Evolutionary conservation across 2,113 vertebrate species (phyloP), one percentile per base, ranked within the genome.

Genomic region (Bos indicus): DNA sequence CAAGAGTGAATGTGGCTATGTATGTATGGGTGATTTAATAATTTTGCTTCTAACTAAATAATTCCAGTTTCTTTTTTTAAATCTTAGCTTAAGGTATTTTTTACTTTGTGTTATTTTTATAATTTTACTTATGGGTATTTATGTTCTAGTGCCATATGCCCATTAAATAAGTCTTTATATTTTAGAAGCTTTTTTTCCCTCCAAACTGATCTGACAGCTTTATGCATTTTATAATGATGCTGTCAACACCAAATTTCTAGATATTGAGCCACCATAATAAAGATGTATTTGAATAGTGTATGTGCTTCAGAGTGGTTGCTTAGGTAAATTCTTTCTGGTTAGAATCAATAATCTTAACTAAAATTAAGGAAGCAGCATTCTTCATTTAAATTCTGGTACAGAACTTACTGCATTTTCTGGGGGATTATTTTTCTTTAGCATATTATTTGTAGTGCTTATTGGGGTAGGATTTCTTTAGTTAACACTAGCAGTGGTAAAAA

Each of bases 201-300:
- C 10, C 15, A 85, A 87, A 98, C 82, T n/a, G 1, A 59, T 95
- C 57, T 96, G 51, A 95, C 12, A 87, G 82, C 28, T 54, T 90
- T 91, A 33, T 97, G 43, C 19, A 82, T 98, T 59, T 88, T 97
- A 52, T 93, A 91, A 30, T 48, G 91, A 3, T 48, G 81, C 36
- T 74, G 8, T 86, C 36, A 81, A 40, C 71, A 92, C 74, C 48
- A 91, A 89, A 97, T 78, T 98, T 98, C 5, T 48, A 97, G 95
- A 52, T 14, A 43, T 1, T 71, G 54, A 97, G 54, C 85, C 91
- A 21, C 30, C 82, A 5, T 86, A 87, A 86, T n/a, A 64, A 87
- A 92, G 51, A 21, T 46, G 95, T 83, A 92, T 98, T 98, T 96
- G 89, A 36, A 19, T 54, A 64, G 33, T 64, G 14, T 33, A 1